Conservation (phyloP, 2,797 vertebrate genomes). For the Poeciliopsis turneri region DNA sequence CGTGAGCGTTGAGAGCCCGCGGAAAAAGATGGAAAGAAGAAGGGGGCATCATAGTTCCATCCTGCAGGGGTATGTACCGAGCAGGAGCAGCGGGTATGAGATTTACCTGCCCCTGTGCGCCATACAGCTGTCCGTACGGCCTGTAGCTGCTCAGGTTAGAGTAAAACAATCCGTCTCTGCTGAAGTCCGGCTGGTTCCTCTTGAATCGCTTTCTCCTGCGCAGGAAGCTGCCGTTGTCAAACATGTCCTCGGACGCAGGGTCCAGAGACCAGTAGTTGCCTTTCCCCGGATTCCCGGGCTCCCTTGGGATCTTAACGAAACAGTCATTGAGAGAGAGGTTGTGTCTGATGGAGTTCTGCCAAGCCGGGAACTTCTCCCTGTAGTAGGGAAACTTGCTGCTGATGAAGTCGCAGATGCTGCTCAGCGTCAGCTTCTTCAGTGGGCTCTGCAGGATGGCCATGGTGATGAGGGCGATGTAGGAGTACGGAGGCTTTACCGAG, state of each 20-base stretch:
- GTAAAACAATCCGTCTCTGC: slow-evolving; percentile 77
- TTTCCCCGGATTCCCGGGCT: slow-evolving; percentile 90
- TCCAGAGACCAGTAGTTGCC: slow-evolving; percentile 93
- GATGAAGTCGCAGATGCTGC: slow-evolving; percentile 93
- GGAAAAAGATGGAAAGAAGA: slow-evolving; percentile 61
- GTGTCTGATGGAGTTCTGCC: slow-evolving; percentile 89
- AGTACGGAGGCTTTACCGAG: slow-evolving; percentile 88
- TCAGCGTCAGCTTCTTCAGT: slow-evolving; percentile 87
- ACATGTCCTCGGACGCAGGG: slow-evolving; percentile 92
- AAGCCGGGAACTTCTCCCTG: slow-evolving; percentile 88
- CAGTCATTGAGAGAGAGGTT: slow-evolving; percentile 89
- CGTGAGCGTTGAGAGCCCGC: slow-evolving; percentile 58
- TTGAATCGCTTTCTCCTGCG: slow-evolving; percentile 90
- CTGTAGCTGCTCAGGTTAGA: slow-evolving; percentile 70
- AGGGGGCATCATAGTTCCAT: slow-evolving; percentile 59
- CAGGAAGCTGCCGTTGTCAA: slow-evolving; percentile 92
- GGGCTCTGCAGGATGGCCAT: slow-evolving; percentile 94
- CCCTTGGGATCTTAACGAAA: slow-evolving; percentile 87
- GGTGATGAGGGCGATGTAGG: slow-evolving; percentile 93
- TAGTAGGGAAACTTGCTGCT: slow-evolving; percentile 92
- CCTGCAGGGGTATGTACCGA: slow-evolving; percentile 67
- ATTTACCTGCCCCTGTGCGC: slow-evolving; percentile 65
- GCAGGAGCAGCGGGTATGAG: slow-evolving; percentile 62
- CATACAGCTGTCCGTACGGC: slow-evolving; percentile 73
- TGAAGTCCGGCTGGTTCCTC: slow-evolving; percentile 77